phyloP scores from a whole-genome alignment of 2,113 vertebrate genomes.

The Ginglymostoma cirratum region DNA sequence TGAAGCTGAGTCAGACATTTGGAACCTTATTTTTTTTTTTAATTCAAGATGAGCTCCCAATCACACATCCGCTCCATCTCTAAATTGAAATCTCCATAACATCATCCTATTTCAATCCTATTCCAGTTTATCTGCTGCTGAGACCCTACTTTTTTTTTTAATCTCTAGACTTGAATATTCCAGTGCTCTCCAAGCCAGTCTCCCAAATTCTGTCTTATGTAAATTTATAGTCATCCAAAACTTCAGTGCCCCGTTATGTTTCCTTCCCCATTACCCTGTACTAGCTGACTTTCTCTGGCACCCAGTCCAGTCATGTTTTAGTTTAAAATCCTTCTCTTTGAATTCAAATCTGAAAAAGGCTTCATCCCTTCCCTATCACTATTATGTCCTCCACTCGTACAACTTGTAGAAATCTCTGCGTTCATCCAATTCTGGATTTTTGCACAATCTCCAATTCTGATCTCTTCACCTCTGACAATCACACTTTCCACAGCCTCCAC shows the following conservation, averaged over 20 bases:
- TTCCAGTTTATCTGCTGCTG: neutral
- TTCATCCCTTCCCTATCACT: neutral
- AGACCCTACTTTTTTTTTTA: neutral
- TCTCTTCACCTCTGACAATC: neutral
- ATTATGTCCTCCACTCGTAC: neutral
- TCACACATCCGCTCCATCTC: neutral
- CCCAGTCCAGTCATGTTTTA: neutral
- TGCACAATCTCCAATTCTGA: neutral
- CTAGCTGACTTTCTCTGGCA: neutral
- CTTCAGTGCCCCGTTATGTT: neutral
- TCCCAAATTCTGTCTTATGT: neutral
- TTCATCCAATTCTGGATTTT: neutral
- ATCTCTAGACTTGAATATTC: neutral
- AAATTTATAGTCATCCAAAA: neutral
- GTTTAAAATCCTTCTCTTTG: neutral
- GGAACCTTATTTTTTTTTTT: neutral
- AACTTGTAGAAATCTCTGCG: neutral
- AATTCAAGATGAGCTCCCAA: neutral
- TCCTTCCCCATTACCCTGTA: neutral
- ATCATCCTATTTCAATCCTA: neutral
- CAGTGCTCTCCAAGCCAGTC: neutral
- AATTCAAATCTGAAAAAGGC: neutral
- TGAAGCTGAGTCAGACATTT: neutral
- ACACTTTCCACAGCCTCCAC: neutral
- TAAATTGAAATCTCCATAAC: neutral